A percentile compares a stretch with the other conserved stretches of the same genome.
Evolutionary conservation across 2,113 vertebrate genomes (phyloP).

Genomic region (Excalfactoria chinensis): DNA sequence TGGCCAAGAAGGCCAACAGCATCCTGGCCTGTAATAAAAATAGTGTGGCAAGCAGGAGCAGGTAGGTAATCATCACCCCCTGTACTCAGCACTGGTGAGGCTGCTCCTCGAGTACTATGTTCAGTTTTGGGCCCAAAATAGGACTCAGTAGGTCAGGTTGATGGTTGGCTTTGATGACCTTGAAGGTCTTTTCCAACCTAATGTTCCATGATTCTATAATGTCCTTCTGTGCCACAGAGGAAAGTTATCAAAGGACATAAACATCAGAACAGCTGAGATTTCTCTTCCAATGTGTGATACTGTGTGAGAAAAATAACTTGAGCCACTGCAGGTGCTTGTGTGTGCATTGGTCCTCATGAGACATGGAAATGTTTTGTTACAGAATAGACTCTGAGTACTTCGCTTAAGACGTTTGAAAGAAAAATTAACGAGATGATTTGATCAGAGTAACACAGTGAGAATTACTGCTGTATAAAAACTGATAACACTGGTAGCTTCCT

Average conservation of each 20-base stretch:
- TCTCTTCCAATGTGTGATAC: neutral
- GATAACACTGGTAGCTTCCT: neutral
- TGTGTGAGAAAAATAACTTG: neutral
- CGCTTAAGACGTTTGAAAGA: neutral
- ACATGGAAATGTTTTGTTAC: neutral
- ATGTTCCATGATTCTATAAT: neutral
- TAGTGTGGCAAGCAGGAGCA: too few relatives aligned
- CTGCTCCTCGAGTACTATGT: too few relatives aligned
- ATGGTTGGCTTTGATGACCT: neutral
- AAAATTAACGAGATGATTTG: neutral
- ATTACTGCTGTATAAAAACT: neutral
- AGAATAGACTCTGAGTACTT: neutral
- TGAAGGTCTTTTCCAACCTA: neutral
- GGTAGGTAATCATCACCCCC: too few relatives aligned
- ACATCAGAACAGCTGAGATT: neutral
- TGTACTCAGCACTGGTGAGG: too few relatives aligned
- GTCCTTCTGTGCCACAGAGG: neutral
- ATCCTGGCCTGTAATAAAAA: too few relatives aligned
- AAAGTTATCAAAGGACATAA: neutral
- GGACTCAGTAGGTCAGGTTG: neutral
- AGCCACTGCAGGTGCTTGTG: neutral
- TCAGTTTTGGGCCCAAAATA: too few relatives aligned
- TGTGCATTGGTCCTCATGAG: fast-evolving
- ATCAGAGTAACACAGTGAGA: neutral
- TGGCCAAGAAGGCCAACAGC: too few relatives aligned